Evolutionary conservation across 2,797 vertebrate genomes (phyloP).

Genomic region (Danio jaintianensis): DNA sequence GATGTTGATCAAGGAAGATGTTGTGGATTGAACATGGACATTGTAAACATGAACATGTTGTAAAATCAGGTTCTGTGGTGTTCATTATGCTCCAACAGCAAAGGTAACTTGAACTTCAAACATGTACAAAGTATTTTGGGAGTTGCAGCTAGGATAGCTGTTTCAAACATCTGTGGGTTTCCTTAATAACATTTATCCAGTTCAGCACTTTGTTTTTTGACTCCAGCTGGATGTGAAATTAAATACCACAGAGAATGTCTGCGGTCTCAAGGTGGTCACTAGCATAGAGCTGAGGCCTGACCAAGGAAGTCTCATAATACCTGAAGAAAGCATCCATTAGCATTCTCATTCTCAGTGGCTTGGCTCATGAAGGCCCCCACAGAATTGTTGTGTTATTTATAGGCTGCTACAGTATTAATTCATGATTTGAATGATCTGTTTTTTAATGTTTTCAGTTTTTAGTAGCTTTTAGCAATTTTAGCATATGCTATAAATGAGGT

Average conservation of each 20-base stretch:
- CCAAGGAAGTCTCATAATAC: constrained; percentile 1
- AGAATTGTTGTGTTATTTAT: background rate
- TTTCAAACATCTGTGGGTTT: constrained; percentile 16
- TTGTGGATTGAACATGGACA: too few relatives aligned
- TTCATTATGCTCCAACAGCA: background rate
- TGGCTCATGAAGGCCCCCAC: background rate
- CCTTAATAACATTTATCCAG: constrained; percentile 20
- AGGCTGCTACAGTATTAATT: background rate
- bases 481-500: too few relatives aligned
- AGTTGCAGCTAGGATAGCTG: background rate
- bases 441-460: background rate
- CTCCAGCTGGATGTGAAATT: constrained; percentile 18
- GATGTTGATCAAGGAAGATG: too few relatives aligned
- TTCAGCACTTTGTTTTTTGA: constrained; percentile 25
- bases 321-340: constrained; percentile 8
- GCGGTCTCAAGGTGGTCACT: constrained; percentile 15
- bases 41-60: too few relatives aligned
- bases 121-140: background rate
- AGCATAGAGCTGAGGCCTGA: constrained; percentile 4
- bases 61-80: background rate
- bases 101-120: constrained; percentile 38
- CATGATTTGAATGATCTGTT: background rate
- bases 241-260: constrained; percentile 36
- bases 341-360: background rate
- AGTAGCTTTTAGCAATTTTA: too few relatives aligned